Evolutionary conservation across 1,140 invertebrate genomes (phyloP).

Genomic region (Caenorhabditis remanei): DNA sequence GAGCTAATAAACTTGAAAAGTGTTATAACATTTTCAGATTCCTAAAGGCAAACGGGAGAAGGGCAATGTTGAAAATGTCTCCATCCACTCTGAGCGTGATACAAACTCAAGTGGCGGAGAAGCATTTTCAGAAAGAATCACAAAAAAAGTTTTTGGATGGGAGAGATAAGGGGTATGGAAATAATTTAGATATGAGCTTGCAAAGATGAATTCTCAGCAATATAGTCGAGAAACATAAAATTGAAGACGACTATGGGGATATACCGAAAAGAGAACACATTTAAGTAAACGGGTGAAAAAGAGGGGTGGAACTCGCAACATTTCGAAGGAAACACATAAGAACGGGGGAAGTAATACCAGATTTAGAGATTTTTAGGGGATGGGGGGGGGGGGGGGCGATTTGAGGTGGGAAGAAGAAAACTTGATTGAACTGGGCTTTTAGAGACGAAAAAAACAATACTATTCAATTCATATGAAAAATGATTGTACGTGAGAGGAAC

Average conservation of each 20-base stretch:
- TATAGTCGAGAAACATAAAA: too few species aligned
- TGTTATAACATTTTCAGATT: not conserved
- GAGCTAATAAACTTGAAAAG: not conserved
- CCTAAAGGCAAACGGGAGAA: not conserved
- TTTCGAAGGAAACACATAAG: slow-evolving; percentile 14
- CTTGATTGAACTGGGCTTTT: not conserved
- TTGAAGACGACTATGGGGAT: too few species aligned
- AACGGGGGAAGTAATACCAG: slow-evolving; percentile 4
- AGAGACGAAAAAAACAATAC: not conserved
- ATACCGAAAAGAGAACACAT: not conserved
- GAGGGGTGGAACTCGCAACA: not conserved
- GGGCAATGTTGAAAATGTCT: too few species aligned
- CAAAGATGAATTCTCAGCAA: too few species aligned
- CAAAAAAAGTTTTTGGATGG: too few species aligned
- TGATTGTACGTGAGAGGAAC: not conserved
- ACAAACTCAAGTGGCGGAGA: too few species aligned
- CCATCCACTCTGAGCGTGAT: too few species aligned
- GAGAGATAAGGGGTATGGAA: too few species aligned
- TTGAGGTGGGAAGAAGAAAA: not conserved
- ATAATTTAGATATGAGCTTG: too few species aligned
- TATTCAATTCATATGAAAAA: not conserved
- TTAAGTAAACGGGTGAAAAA: not conserved
- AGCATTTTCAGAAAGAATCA: too few species aligned
- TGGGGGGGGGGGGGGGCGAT: not conserved
- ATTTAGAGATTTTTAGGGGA: not conserved